Percentiles rank a stretch among this genome's conserved stretches.
phyloP scores from a whole-genome alignment of 2,888 invertebrate genomes.

The Dynastes grantii region DNA sequence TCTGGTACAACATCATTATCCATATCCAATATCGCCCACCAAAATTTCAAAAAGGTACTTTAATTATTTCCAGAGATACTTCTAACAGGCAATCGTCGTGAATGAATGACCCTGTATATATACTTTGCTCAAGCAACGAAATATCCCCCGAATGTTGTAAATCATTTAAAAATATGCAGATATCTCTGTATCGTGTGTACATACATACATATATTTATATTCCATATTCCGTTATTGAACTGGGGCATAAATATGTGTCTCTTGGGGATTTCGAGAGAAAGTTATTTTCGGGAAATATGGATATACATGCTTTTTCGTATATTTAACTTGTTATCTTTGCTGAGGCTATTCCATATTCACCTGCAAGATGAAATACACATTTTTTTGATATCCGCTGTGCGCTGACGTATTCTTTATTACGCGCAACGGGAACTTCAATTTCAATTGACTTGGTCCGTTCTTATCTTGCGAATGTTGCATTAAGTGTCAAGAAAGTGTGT shows the following conservation, averaged over 20 bases:
- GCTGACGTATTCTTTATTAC: not conserved
- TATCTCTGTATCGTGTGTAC: constrained; percentile 15
- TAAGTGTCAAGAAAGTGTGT: not conserved
- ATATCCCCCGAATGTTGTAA: not conserved
- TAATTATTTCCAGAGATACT: too few relatives aligned
- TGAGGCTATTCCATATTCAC: constrained; percentile 4
- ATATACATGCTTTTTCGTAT: constrained; percentile 20
- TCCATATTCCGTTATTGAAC: constrained; percentile 35
- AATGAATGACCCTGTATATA: too few relatives aligned
- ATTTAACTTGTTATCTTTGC: constrained; percentile 32
- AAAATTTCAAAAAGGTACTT: too few relatives aligned
- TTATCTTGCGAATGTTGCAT: not conserved
- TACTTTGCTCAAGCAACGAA: not conserved
- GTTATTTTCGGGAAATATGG: constrained; percentile 23
- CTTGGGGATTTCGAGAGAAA: constrained; percentile 24
- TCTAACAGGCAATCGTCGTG: too few relatives aligned
- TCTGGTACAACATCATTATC: too few relatives aligned
- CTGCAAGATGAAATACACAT: not conserved
- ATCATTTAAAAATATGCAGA: constrained; percentile 25
- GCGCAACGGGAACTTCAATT: not conserved
- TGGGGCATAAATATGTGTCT: constrained; percentile 34
- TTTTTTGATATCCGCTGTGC: not conserved
- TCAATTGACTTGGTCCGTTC: not conserved
- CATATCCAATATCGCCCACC: too few relatives aligned
- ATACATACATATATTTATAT: constrained; percentile 31